A percentile compares a stretch with the other conserved stretches of the same genome.
phyloP scores from a whole-genome alignment of 2,797 vertebrate species.

The Discoglossus pictus region DNA sequence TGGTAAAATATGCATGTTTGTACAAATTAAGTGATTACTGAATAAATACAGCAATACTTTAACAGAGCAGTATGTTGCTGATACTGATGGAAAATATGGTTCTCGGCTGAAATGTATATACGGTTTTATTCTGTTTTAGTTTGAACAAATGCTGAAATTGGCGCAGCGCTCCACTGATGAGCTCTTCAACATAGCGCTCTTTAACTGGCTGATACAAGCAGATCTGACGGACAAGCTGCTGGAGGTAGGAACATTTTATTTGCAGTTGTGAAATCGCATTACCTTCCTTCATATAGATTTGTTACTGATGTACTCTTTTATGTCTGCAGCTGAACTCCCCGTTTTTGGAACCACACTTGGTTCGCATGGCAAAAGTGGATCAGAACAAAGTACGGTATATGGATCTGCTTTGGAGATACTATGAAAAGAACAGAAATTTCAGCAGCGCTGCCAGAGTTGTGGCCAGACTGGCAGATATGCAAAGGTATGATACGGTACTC shows the following conservation, averaged over 20 bases:
- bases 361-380: constrained; percentile 93
- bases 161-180: constrained; percentile 93
- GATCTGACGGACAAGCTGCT: constrained; percentile 93
- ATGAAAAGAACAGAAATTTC: constrained; percentile 93
- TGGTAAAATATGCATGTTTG: too few relatives aligned
- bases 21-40: too few relatives aligned
- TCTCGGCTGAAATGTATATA: too few relatives aligned
- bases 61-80: too few relatives aligned
- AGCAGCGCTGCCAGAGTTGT: constrained; percentile 90
- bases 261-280: neutral
- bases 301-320: neutral
- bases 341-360: constrained; percentile 91
- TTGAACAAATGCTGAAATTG: constrained; percentile 92
- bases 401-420: constrained; percentile 96
- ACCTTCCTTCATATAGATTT: neutral
- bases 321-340: constrained; percentile 85
- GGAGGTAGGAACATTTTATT: constrained; percentile 74
- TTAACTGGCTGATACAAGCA: constrained; percentile 96
- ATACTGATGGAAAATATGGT: too few relatives aligned
- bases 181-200: constrained; percentile 94
- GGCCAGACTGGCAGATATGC: constrained; percentile 90
- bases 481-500: constrained; percentile 87
- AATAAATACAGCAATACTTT: too few relatives aligned
- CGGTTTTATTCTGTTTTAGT: constrained; percentile 70
- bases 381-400: constrained; percentile 95